Evolutionary conservation across 2,113 vertebrate genomes (phyloP).

Genomic region (Hylia prasina): DNA sequence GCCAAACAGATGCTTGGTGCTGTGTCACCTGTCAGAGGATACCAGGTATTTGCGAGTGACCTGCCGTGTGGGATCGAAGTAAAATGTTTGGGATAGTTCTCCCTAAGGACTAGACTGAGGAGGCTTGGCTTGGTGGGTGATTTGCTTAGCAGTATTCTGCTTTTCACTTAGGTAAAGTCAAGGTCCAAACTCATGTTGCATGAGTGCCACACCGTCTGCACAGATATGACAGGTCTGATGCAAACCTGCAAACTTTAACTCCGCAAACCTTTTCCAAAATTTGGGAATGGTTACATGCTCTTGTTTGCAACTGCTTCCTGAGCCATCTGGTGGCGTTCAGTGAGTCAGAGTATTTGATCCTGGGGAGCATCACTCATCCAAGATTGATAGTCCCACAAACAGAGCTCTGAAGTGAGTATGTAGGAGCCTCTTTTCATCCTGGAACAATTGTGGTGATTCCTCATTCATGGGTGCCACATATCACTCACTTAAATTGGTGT

Average conservation of each 20-base stretch:
- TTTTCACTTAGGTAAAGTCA: not conserved
- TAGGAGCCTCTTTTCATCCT: not conserved
- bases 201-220: not conserved
- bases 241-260: too few relatives aligned
- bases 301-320: not conserved
- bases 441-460: not conserved
- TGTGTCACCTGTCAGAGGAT: not conserved
- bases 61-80: accelerated
- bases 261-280: not conserved
- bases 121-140: not conserved
- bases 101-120: not conserved
- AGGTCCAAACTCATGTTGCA: not conserved
- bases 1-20: not conserved
- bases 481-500: not conserved
- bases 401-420: not conserved
- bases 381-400: not conserved
- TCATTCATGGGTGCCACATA: not conserved
- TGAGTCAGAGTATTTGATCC: not conserved
- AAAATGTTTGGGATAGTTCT: not conserved
- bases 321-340: not conserved
- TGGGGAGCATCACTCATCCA: not conserved
- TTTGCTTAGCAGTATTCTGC: not conserved
- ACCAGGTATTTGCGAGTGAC: not conserved
- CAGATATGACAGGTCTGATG: not conserved
- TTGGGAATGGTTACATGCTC: not conserved